Conservation (phyloP, 2,797 vertebrate species). For the Siniperca obscura region DNA sequence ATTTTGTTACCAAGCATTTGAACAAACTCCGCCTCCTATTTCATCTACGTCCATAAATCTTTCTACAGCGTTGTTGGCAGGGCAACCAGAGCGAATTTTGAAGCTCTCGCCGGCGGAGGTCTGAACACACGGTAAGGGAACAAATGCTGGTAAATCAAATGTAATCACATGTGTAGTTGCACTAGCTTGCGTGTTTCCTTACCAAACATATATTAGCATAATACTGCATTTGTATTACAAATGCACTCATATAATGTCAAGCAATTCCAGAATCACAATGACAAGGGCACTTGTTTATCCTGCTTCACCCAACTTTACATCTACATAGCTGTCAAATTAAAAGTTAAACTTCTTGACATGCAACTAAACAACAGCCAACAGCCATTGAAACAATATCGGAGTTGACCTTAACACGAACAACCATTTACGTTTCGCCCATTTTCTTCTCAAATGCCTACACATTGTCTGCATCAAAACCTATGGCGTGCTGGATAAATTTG, state of each 20-base stretch:
- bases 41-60: no score
- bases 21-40: no score
- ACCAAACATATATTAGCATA: conserved; percentile 12
- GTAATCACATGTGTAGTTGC: not conserved
- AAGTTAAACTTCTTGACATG: conserved; percentile 49
- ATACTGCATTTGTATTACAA: conserved; percentile 22
- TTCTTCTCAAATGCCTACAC: conserved; percentile 53
- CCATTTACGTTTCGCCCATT: conserved; percentile 49
- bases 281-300: conserved; percentile 36
- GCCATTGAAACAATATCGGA: conserved; percentile 55
- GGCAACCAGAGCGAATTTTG: no score
- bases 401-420: conserved; percentile 25
- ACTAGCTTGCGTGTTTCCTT: not conserved
- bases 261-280: conserved; percentile 21
- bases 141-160: conserved; percentile 3
- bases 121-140: no score
- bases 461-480: conserved; percentile 70
- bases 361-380: conserved; percentile 45
- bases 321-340: conserved; percentile 56
- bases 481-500: conserved; percentile 84
- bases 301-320: conserved; percentile 9
- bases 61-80: no score
- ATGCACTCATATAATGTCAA: conserved; percentile 36
- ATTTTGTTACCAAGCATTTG: no score
- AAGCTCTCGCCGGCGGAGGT: no score